A percentile compares a stretch with the other conserved stretches of the same genome.
Conservation (phyloP, 30 jellyfish, hydroid and myxozoan species). For the Turritopsis rubra region DNA sequence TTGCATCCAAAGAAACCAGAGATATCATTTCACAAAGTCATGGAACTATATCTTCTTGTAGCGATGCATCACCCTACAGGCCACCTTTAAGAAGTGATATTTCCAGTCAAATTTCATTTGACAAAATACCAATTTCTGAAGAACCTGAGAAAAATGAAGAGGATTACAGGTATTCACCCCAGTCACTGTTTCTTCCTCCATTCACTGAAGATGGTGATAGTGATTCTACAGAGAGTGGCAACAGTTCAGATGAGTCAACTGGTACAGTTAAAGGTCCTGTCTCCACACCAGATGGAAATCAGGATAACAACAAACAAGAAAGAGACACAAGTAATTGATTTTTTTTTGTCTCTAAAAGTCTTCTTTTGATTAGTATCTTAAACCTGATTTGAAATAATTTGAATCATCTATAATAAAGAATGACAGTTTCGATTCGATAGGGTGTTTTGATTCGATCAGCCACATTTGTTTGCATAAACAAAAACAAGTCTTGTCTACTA, state of each 20-base stretch:
- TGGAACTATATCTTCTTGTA: constrained; percentile 25
- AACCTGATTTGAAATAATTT: no score
- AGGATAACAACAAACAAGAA: background rate
- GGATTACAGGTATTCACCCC: background rate
- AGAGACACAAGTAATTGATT: background rate
- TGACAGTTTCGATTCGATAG: no score
- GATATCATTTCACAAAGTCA: constrained; percentile 28
- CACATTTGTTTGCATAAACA: no score
- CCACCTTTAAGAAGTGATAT: constrained; percentile 18
- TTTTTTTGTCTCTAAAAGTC: background rate
- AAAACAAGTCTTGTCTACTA: no score
- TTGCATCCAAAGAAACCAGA: constrained; percentile 34
- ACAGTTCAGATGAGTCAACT: constrained; percentile 1
- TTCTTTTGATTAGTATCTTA: background rate
- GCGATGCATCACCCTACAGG: constrained; percentile 21
- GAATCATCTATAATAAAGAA: no score
- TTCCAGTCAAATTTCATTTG: constrained; percentile 18
- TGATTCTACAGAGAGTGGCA: constrained; percentile 2
- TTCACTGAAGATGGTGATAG: constrained; percentile 16
- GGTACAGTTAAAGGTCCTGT: background rate
- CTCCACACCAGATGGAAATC: background rate
- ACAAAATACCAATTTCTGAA: constrained; percentile 20
- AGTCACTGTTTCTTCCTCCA: background rate
- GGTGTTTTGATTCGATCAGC: no score
- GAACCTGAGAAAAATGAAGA: constrained; percentile 12